phyloP scores from a whole-genome alignment of 2,888 invertebrate genomes.

The Scaptodrosophila latifasciaeformis region DNA sequence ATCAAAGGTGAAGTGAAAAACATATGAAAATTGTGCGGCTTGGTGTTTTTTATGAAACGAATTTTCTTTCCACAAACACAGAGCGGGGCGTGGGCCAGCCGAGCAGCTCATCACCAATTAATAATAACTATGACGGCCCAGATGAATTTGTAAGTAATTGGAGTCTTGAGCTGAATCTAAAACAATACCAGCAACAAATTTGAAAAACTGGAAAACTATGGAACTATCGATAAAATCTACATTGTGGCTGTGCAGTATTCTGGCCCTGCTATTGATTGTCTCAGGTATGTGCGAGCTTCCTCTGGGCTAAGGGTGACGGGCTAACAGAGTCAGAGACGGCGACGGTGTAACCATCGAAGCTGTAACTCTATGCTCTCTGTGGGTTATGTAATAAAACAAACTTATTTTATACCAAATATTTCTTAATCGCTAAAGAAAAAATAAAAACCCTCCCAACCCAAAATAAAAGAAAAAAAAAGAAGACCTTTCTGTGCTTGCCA shows the following conservation, averaged over 20 bases:
- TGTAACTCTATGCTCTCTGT: constrained; percentile 11
- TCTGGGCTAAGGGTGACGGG: constrained; percentile 11
- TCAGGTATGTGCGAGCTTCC: constrained; percentile 60
- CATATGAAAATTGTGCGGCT: neutral
- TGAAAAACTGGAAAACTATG: too few relatives aligned
- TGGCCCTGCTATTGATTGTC: constrained; percentile 46
- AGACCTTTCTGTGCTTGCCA: constrained; percentile 23
- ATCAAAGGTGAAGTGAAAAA: neutral
- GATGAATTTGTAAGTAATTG: too few relatives aligned
- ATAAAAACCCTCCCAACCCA: constrained; percentile 17
- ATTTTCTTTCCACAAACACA: neutral
- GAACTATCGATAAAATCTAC: neutral
- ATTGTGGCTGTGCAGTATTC: constrained; percentile 43
- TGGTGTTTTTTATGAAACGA: neutral
- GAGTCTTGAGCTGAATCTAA: too few relatives aligned
- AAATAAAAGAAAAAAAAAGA: neutral
- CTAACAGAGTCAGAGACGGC: too few relatives aligned
- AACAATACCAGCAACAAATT: constrained; percentile 6
- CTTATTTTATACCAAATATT: constrained; percentile 14
- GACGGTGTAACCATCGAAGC: constrained; percentile 8
- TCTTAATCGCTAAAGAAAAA: constrained; percentile 21
- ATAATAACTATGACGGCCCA: neutral
- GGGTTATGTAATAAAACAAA: constrained; percentile 44
- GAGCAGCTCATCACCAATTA: neutral
- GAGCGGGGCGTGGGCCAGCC: constrained; percentile 22